Conservation (phyloP, 2,797 vertebrate genomes). For the Scolopax bukidnonensis region DNA sequence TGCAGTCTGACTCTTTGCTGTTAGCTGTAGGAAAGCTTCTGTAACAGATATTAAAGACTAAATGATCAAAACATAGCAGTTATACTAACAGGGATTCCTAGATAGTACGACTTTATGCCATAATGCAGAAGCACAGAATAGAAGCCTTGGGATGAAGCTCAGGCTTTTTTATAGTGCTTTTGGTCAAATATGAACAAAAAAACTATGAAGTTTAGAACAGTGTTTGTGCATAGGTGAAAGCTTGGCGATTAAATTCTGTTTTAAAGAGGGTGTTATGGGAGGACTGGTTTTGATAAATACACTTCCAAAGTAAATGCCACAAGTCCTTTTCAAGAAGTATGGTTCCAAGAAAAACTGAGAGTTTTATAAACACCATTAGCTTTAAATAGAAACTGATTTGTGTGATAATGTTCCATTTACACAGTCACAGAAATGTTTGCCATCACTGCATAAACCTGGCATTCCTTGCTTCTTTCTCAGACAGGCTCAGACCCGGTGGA, state of each 20-base stretch:
- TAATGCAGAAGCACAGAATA: background rate
- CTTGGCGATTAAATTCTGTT: background rate
- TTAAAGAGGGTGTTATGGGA: background rate
- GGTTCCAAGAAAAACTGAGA: background rate
- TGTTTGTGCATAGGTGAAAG: background rate
- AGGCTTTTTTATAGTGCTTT: background rate
- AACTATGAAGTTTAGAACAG: background rate
- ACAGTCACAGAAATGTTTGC: background rate
- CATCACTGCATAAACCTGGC: background rate
- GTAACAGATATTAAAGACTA: background rate
- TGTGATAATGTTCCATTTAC: background rate
- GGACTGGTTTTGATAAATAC: background rate
- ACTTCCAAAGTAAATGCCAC: background rate
- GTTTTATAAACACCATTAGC: background rate
- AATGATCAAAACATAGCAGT: background rate
- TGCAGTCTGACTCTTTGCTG: background rate
- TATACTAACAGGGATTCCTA: background rate
- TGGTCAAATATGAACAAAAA: background rate
- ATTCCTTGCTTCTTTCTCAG: background rate
- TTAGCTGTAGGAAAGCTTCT: background rate
- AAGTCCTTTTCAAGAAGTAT: background rate
- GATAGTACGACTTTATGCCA: background rate
- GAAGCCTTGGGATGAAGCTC: background rate
- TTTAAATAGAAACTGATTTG: background rate
- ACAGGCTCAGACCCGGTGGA: background rate